Percentiles rank a stretch among this genome's conserved stretches.
Evolutionary conservation across 37 sponge, comb jelly and placozoan species (phyloP).

Genomic region (Halichondria panicea): DNA sequence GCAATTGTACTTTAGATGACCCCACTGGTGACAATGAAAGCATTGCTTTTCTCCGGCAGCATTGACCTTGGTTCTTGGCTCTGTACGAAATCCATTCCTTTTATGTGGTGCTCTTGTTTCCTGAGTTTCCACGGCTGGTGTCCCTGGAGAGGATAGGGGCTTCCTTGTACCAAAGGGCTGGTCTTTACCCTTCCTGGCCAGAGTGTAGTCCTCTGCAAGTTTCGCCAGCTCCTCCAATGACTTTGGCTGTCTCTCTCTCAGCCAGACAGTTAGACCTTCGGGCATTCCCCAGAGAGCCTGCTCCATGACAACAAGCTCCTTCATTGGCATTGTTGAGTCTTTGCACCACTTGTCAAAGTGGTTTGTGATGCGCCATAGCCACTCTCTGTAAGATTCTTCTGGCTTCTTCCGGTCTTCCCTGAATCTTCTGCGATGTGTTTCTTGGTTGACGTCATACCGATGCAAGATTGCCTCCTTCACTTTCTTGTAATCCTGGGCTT

Average conservation of each 20-base stretch:
- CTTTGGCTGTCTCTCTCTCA: conserved; percentile 27
- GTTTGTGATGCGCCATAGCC: neutral
- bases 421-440: conserved; percentile 18
- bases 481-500: conserved; percentile 11
- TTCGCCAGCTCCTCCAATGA: conserved; percentile 15
- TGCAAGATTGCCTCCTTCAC: conserved; percentile 29
- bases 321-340: conserved; percentile 1
- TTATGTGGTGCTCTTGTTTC: neutral
- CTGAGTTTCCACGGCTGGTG: neutral
- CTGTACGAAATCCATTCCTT: neutral
- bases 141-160: neutral
- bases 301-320: conserved; percentile 22
- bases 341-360: conserved; percentile 9
- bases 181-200: neutral
- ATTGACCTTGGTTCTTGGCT: neutral
- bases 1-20: conserved; percentile 15
- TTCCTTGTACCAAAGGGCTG: neutral
- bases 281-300: conserved; percentile 12
- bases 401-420: neutral
- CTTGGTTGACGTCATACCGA: conserved; percentile 33
- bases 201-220: conserved; percentile 34
- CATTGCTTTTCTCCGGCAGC: conserved; percentile 10
- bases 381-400: conserved; percentile 4
- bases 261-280: conserved; percentile 27
- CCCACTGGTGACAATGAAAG: conserved; percentile 14